Evolutionary conservation across 2,888 invertebrate species (phyloP), one percentile per base, ranked within the genome.

Genomic region (Papilio elwesi): DNA sequence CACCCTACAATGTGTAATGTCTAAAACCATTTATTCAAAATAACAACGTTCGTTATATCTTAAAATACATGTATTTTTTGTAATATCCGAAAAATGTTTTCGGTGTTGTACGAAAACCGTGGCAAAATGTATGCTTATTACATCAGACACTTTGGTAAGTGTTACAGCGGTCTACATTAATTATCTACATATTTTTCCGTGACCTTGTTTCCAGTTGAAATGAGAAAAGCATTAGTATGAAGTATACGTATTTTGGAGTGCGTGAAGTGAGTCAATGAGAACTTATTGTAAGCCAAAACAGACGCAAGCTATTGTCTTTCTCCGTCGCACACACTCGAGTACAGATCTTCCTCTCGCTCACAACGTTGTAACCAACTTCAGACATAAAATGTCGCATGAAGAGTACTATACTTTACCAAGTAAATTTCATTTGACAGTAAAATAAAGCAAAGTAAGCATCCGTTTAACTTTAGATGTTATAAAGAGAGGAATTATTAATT

Each of bases 181-280:
- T 65, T 9, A 43, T 43, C 26, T 51, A 65, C 49, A 49, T 49
- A 65, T 49, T 65, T 49, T 38, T 59, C 68, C 68, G 59, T 48
- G 68, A 57, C 48, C 68, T 59, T 59, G n/a, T 68, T 68, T 48
- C 36, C 47, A 16, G 38, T 59, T 59, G 26, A 26, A 57, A 49
- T 15, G 52, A 68, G 57, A 57, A 36, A 3, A 49, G 49, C 59
- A 49, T 68, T 59, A 68, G 57, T 36, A 57, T 15, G 6, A 59
- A 59, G 38, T 47, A 15, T 43, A 13, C 49, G 49, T 7, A 62
- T 43, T 62, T 43, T 43, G 38, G 59, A 38, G 38, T n/a, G 10
- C 5, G 15, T 10, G 15, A 62, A 62, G 43, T 62, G 43, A 10
- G 38, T 43, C 59, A 38, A n/a, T 38, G 13, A 38, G 57, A 26